Conservation (phyloP, 2,113 vertebrate species). For the Egretta garzetta region DNA sequence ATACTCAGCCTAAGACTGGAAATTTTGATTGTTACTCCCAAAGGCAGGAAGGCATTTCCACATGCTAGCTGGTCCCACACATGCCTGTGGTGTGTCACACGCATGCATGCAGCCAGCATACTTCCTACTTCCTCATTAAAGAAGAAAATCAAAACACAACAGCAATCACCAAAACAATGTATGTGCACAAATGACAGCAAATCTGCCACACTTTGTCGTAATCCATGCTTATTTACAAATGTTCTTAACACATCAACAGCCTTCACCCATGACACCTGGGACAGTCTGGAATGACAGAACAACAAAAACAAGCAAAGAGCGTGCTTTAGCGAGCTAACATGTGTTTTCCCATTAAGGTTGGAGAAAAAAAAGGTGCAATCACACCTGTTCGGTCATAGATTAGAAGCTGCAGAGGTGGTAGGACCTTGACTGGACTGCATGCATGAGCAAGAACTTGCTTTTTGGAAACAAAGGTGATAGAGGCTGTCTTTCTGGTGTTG, state of each 20-base stretch:
- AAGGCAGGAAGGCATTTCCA: background rate
- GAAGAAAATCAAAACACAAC: background rate
- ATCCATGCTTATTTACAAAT: background rate
- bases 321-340: background rate
- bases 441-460: background rate
- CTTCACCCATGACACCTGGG: background rate
- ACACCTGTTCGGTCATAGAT: background rate
- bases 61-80: background rate
- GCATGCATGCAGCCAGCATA: background rate
- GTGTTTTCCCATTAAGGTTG: background rate
- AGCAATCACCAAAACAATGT: background rate
- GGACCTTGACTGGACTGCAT: background rate
- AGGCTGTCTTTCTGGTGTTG: background rate
- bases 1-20: background rate
- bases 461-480: background rate
- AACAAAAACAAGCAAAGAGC: background rate
- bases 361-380: background rate
- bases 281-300: background rate
- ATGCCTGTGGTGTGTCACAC: background rate
- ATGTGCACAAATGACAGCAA: background rate
- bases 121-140: background rate
- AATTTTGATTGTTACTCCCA: background rate
- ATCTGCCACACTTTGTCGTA: background rate
- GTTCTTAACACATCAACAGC: background rate
- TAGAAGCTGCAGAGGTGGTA: background rate